Evolutionary conservation across 1,140 invertebrate genomes (phyloP).

Genomic region (Megalopta genalis): DNA sequence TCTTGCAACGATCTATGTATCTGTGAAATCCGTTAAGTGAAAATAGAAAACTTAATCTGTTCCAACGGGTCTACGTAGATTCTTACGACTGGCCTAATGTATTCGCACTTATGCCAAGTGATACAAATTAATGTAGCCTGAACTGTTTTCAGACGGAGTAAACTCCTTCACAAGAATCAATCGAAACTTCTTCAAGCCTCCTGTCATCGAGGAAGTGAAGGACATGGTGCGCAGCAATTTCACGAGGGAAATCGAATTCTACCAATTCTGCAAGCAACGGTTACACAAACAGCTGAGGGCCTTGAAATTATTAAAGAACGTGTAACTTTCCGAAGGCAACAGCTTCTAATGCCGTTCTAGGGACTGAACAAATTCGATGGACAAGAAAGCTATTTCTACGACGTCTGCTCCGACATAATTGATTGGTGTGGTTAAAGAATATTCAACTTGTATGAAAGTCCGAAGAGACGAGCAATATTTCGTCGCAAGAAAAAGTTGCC

Average conservation of each 20-base stretch:
- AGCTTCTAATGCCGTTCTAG: constrained; percentile 1
- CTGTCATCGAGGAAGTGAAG: constrained; percentile 91
- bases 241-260: constrained; percentile 94
- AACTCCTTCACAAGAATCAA: constrained; percentile 90
- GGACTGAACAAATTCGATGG: neutral
- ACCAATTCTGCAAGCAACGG: constrained; percentile 92
- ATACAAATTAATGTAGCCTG: neutral
- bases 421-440: neutral
- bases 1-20: no score
- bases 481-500: neutral
- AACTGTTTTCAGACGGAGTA: constrained; percentile 83
- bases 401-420: neutral
- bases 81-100: no score
- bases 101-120: neutral
- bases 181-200: constrained; percentile 92
- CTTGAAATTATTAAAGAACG: constrained; percentile 75
- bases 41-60: no score
- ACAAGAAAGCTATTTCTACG: neutral
- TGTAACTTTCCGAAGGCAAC: neutral
- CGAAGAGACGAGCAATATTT: neutral
- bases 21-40: no score
- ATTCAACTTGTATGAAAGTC: neutral
- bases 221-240: constrained; percentile 92
- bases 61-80: no score
- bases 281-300: constrained; percentile 90